Conservation (phyloP, 2,113 vertebrate genomes). For the Rhadina sibilatrix region DNA sequence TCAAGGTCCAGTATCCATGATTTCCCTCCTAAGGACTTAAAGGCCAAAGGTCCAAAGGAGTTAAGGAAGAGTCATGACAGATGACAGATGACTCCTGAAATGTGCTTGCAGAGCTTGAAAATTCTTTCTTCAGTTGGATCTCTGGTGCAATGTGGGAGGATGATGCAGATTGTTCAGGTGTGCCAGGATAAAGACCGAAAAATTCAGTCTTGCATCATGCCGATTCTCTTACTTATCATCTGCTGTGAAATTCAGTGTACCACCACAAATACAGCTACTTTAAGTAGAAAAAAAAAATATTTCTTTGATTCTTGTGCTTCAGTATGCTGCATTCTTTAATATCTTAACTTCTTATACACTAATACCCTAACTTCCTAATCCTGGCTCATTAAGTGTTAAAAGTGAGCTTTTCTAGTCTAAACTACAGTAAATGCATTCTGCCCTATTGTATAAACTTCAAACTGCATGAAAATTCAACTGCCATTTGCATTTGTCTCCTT, state of each 20-base stretch:
- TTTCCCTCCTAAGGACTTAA: not conserved
- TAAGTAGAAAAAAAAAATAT: not conserved
- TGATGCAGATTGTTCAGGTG: not conserved
- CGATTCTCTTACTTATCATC: not conserved
- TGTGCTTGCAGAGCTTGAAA: not conserved
- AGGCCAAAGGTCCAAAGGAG: not conserved
- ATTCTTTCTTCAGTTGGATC: not conserved
- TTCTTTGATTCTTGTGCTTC: constrained; percentile 5
- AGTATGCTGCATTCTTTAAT: not conserved
- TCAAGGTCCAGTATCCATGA: not conserved
- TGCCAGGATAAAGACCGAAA: not conserved
- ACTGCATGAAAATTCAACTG: constrained; percentile 10
- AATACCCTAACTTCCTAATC: constrained; percentile 10
- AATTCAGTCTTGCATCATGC: not conserved
- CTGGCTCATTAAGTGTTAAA: not conserved
- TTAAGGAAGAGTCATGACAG: not conserved
- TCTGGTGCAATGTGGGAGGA: not conserved
- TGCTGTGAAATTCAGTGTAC: not conserved
- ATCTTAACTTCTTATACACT: constrained; percentile 12
- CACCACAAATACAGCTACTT: not conserved
- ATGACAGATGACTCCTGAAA: not conserved
- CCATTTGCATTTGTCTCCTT: constrained; percentile 34
- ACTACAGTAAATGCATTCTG: not conserved
- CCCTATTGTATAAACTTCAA: not conserved
- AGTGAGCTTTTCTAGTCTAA: not conserved